Evolutionary conservation across 2,113 vertebrate genomes (phyloP), one percentile per base, ranked within the genome.

Genomic region (Grus americana): DNA sequence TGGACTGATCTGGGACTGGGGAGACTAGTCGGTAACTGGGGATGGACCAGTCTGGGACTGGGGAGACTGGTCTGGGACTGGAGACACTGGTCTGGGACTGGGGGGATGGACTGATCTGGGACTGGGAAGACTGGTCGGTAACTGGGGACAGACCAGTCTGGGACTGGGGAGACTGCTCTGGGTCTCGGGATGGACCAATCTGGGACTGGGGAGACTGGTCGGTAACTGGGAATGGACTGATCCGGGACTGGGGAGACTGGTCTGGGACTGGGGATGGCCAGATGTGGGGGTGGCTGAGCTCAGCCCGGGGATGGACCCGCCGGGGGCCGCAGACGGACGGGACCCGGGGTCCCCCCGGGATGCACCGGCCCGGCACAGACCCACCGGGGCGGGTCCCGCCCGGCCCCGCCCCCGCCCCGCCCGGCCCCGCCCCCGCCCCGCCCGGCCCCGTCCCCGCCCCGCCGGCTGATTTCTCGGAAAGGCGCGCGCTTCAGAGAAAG

Each of bases 401-500:
- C 38, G 38, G 38, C 38, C 38, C 38, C 38, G 38, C 38, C 38
- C 38, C 38, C 38, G 38, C 38, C 38, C 38, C 38, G 38, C 38
- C 38, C 38, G 36, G 36, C 36, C 36, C 36, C 36, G 9, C 9
- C 36, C 36, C n/a, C n/a, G 0, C 52, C 52, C 4, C 59, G 50
- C 42, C 76, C 32, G 26, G 14, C 36, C 27, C 18, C 34, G 6
- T 1, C 21, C 0, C 34, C 17, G 11, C 15, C 30, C n/a, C 19
- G 15, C 59, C 11, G 30, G 26, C 75, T 82, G 91, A 86, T 86
- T 96, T 94, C 93, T 18, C 46, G 88, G 95, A 96, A 96, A 62
- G 29, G 24, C 88, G 10, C 66, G 20, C 40, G 17, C 92, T 93
- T 50, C 75, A 63, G 23, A 67, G 95, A 95, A 95, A 29, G 66